These are phyloP conservation scores for Thamnophis sirtalis DNA, from an alignment of 2,113 vertebrate genomes.

Conservation along the genomic window DNA sequence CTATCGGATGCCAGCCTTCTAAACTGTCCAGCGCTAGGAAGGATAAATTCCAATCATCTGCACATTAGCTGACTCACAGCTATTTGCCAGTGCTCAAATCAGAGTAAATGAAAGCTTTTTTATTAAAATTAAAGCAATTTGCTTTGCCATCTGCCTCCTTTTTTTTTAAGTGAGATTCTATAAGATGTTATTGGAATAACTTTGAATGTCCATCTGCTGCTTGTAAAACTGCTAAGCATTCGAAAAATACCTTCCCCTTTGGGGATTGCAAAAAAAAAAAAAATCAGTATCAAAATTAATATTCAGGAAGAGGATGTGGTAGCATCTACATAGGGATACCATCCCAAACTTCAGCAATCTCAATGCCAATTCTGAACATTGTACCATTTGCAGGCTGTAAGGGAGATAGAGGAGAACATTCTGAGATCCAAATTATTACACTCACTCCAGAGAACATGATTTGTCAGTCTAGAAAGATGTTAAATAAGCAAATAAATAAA, in stretches of 20 bases:
- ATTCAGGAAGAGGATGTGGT: neutral
- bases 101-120: constrained; percentile 41
- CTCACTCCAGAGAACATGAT: neutral
- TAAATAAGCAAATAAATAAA: neutral
- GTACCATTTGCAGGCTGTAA: neutral
- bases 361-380: neutral
- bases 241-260: constrained; percentile 16
- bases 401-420: neutral
- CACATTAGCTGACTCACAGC: constrained; percentile 31
- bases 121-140: constrained; percentile 48
- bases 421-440: neutral
- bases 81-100: constrained; percentile 22
- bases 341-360: constrained; percentile 4
- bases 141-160: constrained; percentile 32
- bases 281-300: constrained; percentile 19
- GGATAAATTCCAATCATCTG: constrained; percentile 29
- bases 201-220: neutral
- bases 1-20: neutral
- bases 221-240: constrained; percentile 1
- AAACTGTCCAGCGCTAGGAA: neutral
- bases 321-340: neutral
- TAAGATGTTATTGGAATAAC: neutral
- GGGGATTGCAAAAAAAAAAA: neutral
- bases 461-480: neutral
- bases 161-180: constrained; percentile 25